Evolutionary conservation across 2,113 vertebrate species (phyloP), one percentile per base, ranked within the genome.

Genomic region (Melanerpes aurifrons): DNA sequence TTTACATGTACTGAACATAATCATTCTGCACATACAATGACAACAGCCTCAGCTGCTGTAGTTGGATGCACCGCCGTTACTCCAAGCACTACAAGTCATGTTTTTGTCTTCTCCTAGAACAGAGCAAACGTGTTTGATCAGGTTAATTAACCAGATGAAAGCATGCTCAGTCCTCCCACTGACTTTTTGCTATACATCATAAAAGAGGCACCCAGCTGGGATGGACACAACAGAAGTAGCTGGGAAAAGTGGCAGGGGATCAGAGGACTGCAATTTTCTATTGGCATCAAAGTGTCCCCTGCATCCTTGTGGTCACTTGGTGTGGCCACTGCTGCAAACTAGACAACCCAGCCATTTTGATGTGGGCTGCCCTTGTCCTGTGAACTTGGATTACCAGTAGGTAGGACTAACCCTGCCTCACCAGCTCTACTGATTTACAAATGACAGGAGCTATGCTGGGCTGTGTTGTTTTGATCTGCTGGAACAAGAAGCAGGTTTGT

Each of bases 401-500:
- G 18, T 18, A 47, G 37, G 6, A 56, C 26, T 10, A 7, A 25
- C 15, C 29, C 32, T 78, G 56, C 66, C 83, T 10, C 1, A 4
- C 50, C 82, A 80, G 79, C 1, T 0, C 62, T 64, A 25, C 61
- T 15, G 10, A 20, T 24, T 76, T 56, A 32, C 82, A 67, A 29
- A 47, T 2, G 70, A 40, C 54, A 78, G 89, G 57, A 67, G 87
- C 64, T 85, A 5, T 43, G 68, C 81, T 0, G 10, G n/a, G 50
- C 86, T 80, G 91, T 43, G 43, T 19, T 22, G 24, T 54, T 92
- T 75, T 9, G 2, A 32, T 90, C 72, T 86, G 84, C 86, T 95
- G 93, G 86, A 91, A 92, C 63, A 93, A 90, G 93, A 11, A 70
- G 40, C 69, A 31, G 61, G 75, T 81, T 61, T 86, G 82, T 93